Evolutionary conservation across 2,113 vertebrate genomes (phyloP), one percentile per base, ranked within the genome.

Genomic region (Tachysurus vachellii): DNA sequence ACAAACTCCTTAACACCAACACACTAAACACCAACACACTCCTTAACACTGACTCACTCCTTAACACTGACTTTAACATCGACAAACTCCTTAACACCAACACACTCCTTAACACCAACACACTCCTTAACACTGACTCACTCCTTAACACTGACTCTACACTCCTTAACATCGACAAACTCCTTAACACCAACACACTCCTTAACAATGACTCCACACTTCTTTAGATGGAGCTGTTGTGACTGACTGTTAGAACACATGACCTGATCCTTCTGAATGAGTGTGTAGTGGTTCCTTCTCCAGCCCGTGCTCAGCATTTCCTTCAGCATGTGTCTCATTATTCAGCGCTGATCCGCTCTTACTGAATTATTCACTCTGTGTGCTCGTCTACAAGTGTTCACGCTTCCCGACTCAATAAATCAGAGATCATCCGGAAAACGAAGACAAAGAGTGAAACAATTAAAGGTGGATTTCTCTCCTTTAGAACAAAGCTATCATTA

Each of bases 301-400:
- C 3, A 57, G 54, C 1, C 17, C 53, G 0, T 5, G 77, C 28
- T 57, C 54, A 57, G 54, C 21, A 12, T 80, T 57, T 80, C 54
- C 77, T 80, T 53, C 53, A 57, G 77, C 53, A 57, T 57, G 77
- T 36, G 53, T 80, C 77, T 57, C 77, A 80, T 80, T 80, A 80
- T 80, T 36, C 54, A 80, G 53, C 2, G 53, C 31, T 31, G 16
- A 80, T 80, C 76, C n/a, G 56, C 53, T 19, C 28, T 36, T 57
- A 56, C n/a, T 36, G 54, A 80, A 57, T 80, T 31, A 80, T 80
- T 80, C 53, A 56, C 53, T 21, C 77, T 57, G 77, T 17, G 17
- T 80, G 77, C 7, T 36, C 77, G 31, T 79, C 50, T 54, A 79
- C 26, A 79, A 79, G 75, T 19, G 50, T 56, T 31, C 75, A 54